These are phyloP conservation scores for Amphilophus citrinellus DNA, from an alignment of 2,113 vertebrate genomes.

Conservation along the genomic window DNA sequence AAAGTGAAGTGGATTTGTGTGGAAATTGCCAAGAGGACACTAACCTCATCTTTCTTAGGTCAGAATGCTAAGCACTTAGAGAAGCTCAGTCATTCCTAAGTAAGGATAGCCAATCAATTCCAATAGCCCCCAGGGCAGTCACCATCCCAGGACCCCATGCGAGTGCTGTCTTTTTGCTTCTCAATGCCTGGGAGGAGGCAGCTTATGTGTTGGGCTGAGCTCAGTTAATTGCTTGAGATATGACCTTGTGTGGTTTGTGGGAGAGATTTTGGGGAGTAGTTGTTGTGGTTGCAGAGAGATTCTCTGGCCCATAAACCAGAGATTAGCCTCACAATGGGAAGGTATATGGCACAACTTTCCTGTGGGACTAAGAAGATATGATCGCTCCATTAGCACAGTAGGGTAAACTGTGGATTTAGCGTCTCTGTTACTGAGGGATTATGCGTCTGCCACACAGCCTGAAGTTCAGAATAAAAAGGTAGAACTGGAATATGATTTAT, in stretches of 20 bases:
- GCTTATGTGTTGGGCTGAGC: constrained; percentile 59
- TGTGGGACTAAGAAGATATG: constrained; percentile 61
- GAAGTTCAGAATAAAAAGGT: background rate
- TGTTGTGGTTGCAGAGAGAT: constrained; percentile 66
- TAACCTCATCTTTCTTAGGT: constrained; percentile 72
- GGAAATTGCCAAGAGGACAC: constrained; percentile 70
- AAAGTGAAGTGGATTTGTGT: constrained; percentile 66
- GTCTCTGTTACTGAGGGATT: constrained; percentile 20
- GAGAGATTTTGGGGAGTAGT: constrained; percentile 58
- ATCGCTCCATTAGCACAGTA: constrained; percentile 60
- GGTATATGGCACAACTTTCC: constrained; percentile 58
- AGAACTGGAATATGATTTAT: background rate
- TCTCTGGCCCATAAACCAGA: constrained; percentile 63
- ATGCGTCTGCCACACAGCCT: background rate
- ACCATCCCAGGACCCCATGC: constrained; percentile 54
- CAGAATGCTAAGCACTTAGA: constrained; percentile 65
- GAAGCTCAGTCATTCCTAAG: constrained; percentile 65
- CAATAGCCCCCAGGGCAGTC: constrained; percentile 55
- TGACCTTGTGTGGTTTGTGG: constrained; percentile 60
- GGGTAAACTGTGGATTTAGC: constrained; percentile 33
- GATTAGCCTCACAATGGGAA: constrained; percentile 70
- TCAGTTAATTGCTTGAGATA: constrained; percentile 76
- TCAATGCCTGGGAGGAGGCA: constrained; percentile 40
- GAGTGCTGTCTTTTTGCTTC: constrained; percentile 38
- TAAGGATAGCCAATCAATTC: constrained; percentile 78